Conservation (phyloP, 2,797 vertebrate genomes). For the Natrix natrix region DNA sequence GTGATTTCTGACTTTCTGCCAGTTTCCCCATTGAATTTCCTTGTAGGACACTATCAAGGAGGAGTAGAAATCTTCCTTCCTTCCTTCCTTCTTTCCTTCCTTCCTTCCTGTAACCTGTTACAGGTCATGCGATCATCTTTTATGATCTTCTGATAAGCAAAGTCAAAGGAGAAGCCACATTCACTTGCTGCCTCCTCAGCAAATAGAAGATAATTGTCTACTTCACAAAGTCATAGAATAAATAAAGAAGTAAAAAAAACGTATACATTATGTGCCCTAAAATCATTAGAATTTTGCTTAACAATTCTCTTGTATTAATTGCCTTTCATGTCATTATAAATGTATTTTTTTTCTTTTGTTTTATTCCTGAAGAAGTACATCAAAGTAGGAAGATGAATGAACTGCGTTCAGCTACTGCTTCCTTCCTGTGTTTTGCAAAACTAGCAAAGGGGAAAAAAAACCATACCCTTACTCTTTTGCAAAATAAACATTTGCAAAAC, state of each 20-base stretch:
- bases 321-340: neutral
- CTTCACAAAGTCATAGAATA: neutral
- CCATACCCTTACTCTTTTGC: neutral
- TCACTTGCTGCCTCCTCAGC: neutral
- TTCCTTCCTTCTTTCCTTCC: too few relatives aligned
- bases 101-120: neutral
- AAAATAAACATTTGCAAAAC: neutral
- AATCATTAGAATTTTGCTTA: neutral
- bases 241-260: neutral
- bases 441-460: neutral
- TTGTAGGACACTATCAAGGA: neutral
- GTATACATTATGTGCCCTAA: neutral
- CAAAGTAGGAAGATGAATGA: neutral
- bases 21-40: neutral
- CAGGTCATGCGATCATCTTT: neutral
- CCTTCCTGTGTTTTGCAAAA: slow-evolving; percentile 15
- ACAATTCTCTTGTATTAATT: neutral
- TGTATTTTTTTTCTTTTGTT: neutral
- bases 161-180: neutral
- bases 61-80: neutral
- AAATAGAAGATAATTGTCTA: neutral
- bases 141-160: neutral
- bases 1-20: neutral
- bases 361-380: neutral
- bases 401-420: neutral